These are phyloP conservation scores for Piscicola geometra DNA, from an alignment of 2,888 invertebrate species.

Conservation along the genomic window DNA sequence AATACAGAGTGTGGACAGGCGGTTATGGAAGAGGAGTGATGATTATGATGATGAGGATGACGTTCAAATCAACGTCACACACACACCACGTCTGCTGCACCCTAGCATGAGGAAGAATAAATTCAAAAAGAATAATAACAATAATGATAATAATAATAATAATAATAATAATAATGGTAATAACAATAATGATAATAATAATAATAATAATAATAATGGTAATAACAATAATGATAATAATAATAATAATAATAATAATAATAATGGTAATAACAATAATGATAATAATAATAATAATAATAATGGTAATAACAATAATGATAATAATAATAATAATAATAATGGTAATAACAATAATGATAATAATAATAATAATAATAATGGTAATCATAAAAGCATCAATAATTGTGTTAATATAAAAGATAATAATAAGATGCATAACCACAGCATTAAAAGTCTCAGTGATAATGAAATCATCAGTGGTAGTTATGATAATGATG, in stretches of 20 bases:
- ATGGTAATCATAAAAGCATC: background rate
- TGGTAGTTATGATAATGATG: background rate
- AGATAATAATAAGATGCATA: background rate
- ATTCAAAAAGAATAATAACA: slow-evolving; percentile 15
- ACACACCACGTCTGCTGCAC: background rate
- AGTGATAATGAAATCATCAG: background rate
- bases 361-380: background rate
- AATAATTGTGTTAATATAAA: slow-evolving; percentile 3
- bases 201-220: slow-evolving; percentile 17
- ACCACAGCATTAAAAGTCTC: background rate
- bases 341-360: slow-evolving; percentile 20
- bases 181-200: slow-evolving; percentile 7
- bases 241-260: slow-evolving; percentile 23
- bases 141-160: slow-evolving; percentile 28
- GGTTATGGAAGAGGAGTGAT: background rate
- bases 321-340: slow-evolving; percentile 20
- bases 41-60: background rate
- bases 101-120: background rate
- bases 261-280: slow-evolving; percentile 8
- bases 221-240: slow-evolving; percentile 1
- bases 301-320: slow-evolving; percentile 26
- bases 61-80: background rate
- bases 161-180: slow-evolving; percentile 3
- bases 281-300: background rate
- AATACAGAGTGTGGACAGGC: slow-evolving; percentile 8